phyloP scores from a whole-genome alignment of 2,113 vertebrate genomes.

The Corvus hawaiiensis region DNA sequence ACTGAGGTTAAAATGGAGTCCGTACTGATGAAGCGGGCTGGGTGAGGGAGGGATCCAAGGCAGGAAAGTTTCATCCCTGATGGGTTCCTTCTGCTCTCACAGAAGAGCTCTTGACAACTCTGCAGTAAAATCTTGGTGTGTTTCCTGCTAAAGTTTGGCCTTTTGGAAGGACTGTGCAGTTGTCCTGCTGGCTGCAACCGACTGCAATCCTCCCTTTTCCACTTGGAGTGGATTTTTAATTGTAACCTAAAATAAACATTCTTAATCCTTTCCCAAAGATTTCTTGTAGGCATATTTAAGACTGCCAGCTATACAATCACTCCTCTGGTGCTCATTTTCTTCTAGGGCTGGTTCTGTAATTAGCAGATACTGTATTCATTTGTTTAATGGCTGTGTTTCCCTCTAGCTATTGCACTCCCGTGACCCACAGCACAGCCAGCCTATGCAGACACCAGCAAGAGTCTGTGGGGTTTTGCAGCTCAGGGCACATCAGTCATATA shows the following conservation, averaged over 20 bases:
- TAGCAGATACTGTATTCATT: neutral
- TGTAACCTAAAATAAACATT: neutral
- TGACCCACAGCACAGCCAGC: neutral
- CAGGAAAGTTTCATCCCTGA: neutral
- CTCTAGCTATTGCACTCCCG: rapidly evolving
- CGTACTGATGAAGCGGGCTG: neutral
- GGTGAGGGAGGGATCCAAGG: neutral
- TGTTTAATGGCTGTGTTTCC: neutral
- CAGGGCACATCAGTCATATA: rapidly evolving
- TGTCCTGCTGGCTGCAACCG: neutral
- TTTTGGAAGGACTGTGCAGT: neutral
- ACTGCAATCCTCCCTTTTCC: neutral
- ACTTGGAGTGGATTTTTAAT: neutral
- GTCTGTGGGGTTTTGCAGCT: neutral
- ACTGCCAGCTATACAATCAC: neutral
- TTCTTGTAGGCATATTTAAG: neutral
- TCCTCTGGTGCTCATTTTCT: neutral
- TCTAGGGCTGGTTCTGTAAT: neutral
- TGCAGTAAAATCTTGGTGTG: neutral
- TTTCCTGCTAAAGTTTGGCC: neutral
- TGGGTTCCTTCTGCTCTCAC: neutral
- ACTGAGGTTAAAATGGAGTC: neutral
- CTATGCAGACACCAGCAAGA: neutral
- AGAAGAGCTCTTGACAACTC: neutral
- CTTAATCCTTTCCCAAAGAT: neutral